Evolutionary conservation across 2,797 vertebrate genomes (phyloP).

Genomic region (Lagodon rhomboides): DNA sequence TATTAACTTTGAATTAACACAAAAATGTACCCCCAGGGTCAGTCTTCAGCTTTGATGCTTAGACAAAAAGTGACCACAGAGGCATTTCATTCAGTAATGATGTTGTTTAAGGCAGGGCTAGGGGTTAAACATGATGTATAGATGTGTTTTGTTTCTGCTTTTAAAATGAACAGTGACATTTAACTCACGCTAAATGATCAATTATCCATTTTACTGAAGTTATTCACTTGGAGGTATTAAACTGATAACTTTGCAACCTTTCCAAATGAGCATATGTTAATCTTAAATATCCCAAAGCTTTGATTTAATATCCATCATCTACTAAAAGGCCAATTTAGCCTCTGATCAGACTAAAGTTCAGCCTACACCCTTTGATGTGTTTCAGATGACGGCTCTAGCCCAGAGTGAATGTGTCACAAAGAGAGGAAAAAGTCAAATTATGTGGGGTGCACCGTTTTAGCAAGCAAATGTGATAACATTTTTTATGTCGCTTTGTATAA

Average conservation of each 20-base stretch:
- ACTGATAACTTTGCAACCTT: neutral
- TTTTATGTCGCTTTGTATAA: conserved; percentile 5
- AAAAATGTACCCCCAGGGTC: neutral
- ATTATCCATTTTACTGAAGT: neutral
- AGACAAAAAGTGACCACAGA: too few relatives aligned
- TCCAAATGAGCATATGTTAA: neutral
- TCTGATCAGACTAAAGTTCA: neutral
- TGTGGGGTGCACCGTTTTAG: neutral
- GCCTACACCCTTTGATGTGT: neutral
- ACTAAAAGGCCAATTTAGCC: conserved; percentile 1
- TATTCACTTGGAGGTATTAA: neutral
- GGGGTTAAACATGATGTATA: neutral
- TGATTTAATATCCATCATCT: neutral
- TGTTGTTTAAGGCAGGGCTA: neutral
- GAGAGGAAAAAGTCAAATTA: neutral
- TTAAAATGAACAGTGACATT: neutral
- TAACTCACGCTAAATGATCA: neutral
- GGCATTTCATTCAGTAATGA: neutral
- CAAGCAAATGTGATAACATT: neutral
- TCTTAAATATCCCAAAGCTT: neutral
- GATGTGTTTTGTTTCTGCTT: neutral
- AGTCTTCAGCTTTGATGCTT: neutral
- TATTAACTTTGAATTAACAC: neutral
- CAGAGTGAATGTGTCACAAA: conserved; percentile 17
- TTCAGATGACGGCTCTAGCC: neutral